Evolutionary conservation across 2,113 vertebrate species (phyloP), one percentile per base, ranked within the genome.

Genomic region (Turdus rufiventris): DNA sequence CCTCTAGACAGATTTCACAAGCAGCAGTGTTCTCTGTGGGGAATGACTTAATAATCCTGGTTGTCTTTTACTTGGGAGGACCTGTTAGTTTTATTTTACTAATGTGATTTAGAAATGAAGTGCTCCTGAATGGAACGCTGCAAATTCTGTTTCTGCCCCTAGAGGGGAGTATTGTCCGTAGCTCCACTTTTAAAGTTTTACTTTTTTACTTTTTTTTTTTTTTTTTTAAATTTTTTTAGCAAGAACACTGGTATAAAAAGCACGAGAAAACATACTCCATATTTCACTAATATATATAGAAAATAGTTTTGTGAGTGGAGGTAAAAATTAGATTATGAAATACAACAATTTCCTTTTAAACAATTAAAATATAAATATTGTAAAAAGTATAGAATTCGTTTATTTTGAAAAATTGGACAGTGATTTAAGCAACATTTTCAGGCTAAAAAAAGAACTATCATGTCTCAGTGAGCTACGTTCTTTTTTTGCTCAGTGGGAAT

Each of bases 141-240:
- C 80, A 93, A 81, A 84, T 81, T 92, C 78, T 47, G 31, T 66
- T 84, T 78, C 26, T 72, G 38, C 94, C 95, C 75, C 94, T 95
- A 96, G 95, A 96, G 88, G 96, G 95, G 11, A 92, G 94, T 62
- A 53, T 97, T 97, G 95, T 85, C 92, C 3, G 4, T 13, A 68
- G 17, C 14, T 8, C 24, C 50, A 34, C 67, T 85, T 87, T 18
- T 3, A 63, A 61, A n/a, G 4, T 43, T 17, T 43, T 43, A 47
- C 20, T 43, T 12, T 43, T 74, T 53, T 31, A 12, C 18, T 6
- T 3, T 26, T 50, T 50, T 50, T 48, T 47, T 43, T 45, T 43
- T 8, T 40, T 10, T 70, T 21, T 53, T 75, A 8, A 14, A n/a
- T n/a, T n/a, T 10, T 70, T 21, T 53, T 78, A 8, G 15, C 43